Base-by-base conservation (phyloP, 2,888 invertebrate species). In the Callinectes sapidus region DNA sequence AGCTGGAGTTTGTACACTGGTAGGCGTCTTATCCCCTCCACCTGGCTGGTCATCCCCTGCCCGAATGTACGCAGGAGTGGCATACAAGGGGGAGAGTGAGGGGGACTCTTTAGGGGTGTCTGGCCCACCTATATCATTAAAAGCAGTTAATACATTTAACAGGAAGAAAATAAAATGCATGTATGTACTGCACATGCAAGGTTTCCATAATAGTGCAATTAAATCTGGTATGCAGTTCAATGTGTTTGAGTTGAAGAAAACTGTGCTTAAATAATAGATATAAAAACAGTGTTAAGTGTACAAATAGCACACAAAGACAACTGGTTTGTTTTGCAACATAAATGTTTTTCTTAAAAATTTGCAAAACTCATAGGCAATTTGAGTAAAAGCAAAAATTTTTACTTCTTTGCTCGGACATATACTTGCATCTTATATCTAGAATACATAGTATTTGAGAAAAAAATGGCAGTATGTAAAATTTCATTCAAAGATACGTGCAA, bases 21-120 rank as follows among this genome's bases (percentile, higher is more conserved):
- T 90, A n/a, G 92, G 92, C 18, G 92, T 90, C 23, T 85, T 90
- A 54, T 92, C 92, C 39, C 90, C 92, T 32, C 87, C 90, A 28
- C 92, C 90, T n/a, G 86, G 54, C 32, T 87, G 66, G 16, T 87
- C 90, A 16, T 90, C 92, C 77, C 87, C 89, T 85, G 48, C 89
- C 42, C 90, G 85, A 14, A 81, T 35, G 54, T 55, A 89, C 55
- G 88, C 87, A n/a, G 92, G 92, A 18, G 92, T 92, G 81, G 92
- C 92, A 55, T 92, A 92, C 77, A 92, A 88, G 55, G 92, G 92
- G 16, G 92, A 92, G 48, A 92, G 91, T n/a, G 92, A 92, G 35
- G 92, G 92, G 18, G 92, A 92, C 86, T 92, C 92, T 81, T 92
- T 92, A 32, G 92, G 92, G 32, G 92, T 91, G 87, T 90, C 92